Conservation (phyloP, 2,113 vertebrate genomes). For the Podarcis cretensis region DNA sequence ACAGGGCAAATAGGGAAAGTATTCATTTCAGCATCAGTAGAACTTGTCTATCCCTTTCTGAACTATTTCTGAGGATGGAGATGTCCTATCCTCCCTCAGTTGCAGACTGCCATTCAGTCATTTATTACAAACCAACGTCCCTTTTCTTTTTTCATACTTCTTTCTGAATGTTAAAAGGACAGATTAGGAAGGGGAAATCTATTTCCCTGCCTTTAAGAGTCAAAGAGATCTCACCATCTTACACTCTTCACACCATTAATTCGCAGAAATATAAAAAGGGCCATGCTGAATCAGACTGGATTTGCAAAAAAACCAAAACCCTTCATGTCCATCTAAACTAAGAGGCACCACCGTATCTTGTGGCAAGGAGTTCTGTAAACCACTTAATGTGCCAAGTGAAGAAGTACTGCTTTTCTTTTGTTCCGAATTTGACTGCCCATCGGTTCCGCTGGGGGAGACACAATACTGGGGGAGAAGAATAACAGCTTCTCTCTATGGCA, state of each 20-base stretch:
- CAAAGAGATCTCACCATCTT: not conserved
- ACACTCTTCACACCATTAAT: not conserved
- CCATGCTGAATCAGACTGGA: no score
- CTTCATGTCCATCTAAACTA: not conserved
- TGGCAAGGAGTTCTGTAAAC: not conserved
- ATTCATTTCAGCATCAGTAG: not conserved
- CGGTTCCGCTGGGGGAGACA: not conserved
- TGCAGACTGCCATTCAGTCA: no score
- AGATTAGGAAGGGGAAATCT: no score
- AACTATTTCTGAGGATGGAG: not conserved
- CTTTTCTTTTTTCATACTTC: not conserved
- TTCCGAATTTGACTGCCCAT: not conserved
- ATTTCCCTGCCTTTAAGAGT: not conserved
- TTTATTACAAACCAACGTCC: no score
- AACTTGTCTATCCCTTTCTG: not conserved
- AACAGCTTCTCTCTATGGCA: not conserved
- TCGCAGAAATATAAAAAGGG: not conserved
- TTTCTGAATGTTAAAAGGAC: not conserved
- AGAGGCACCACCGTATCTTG: not conserved
- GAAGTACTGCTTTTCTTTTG: not conserved
- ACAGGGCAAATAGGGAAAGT: no score
- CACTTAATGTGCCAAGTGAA: not conserved
- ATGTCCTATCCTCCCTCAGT: not conserved
- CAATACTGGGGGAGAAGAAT: not conserved
- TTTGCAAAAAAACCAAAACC: no score